Conservation (phyloP, 2,888 invertebrate species). For the Empis stercorea region DNA sequence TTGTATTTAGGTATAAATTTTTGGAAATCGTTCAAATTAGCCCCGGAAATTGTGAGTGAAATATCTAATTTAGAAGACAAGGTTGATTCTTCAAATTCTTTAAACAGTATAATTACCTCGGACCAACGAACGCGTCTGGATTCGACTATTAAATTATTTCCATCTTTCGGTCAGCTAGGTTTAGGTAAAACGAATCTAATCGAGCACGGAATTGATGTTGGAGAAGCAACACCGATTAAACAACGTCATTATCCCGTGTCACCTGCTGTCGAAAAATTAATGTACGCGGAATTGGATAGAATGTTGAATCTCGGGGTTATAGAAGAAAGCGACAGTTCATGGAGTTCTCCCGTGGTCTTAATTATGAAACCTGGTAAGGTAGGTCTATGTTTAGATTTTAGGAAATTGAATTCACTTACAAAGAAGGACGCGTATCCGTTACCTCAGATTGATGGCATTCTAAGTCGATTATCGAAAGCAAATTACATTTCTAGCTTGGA, state of each 20-base stretch:
- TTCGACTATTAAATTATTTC: background rate
- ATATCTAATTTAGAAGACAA: too few relatives aligned
- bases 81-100: too few relatives aligned
- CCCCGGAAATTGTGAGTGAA: too few relatives aligned
- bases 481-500: conserved; percentile 18
- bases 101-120: too few relatives aligned
- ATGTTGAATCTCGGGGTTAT: too few relatives aligned
- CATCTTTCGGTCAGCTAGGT: background rate
- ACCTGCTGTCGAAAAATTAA: background rate
- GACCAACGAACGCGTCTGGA: too few relatives aligned
- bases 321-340: background rate
- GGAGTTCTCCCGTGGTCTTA: background rate
- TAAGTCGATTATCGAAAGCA: conserved; percentile 15
- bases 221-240: background rate
- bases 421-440: conserved; percentile 4
- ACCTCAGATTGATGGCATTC: conserved; percentile 13
- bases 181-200: background rate
- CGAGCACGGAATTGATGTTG: background rate
- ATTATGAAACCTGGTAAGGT: background rate
- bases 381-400: background rate
- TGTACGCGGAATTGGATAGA: conserved; percentile 1
- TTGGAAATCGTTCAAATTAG: background rate
- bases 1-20: background rate
- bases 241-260: conserved; percentile 1
- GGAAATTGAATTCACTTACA: background rate